These are phyloP conservation scores for Salmo trutta DNA, from an alignment of 2,797 vertebrate species.

Conservation along the genomic window DNA sequence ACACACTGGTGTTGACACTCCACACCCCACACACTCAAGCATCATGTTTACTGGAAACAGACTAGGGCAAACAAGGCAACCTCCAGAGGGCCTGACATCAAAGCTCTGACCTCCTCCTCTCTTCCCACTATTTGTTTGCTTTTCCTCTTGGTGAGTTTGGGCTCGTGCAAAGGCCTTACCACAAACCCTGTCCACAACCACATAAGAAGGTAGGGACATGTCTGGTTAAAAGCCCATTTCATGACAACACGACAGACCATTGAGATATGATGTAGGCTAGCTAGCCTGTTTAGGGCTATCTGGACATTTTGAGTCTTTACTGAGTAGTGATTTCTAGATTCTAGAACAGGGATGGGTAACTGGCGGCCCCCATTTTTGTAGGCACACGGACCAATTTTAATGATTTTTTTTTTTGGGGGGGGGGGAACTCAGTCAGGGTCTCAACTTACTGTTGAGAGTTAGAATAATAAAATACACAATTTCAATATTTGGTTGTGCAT, in stretches of 20 bases:
- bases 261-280: background rate
- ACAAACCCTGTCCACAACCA: constrained; percentile 12
- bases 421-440: too few relatives aligned
- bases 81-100: constrained; percentile 26
- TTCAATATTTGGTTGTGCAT: too few relatives aligned
- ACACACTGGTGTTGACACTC: constrained; percentile 20
- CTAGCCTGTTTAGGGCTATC: background rate
- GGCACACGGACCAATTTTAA: too few relatives aligned
- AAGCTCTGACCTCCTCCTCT: constrained; percentile 4
- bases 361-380: too few relatives aligned
- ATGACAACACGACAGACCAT: background rate
- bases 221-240: constrained; percentile 11
- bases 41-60: constrained; percentile 40
- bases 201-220: background rate
- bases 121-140: constrained; percentile 16
- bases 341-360: too few relatives aligned
- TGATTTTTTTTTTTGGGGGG: too few relatives aligned
- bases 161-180: background rate
- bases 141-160: constrained; percentile 5
- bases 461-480: too few relatives aligned
- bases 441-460: too few relatives aligned
- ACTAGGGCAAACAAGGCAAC: constrained; percentile 12
- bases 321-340: background rate
- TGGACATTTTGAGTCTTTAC: background rate
- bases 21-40: constrained; percentile 26